Base-by-base conservation (phyloP, 2,888 invertebrate species). In the Andrena haemorrhoa region DNA sequence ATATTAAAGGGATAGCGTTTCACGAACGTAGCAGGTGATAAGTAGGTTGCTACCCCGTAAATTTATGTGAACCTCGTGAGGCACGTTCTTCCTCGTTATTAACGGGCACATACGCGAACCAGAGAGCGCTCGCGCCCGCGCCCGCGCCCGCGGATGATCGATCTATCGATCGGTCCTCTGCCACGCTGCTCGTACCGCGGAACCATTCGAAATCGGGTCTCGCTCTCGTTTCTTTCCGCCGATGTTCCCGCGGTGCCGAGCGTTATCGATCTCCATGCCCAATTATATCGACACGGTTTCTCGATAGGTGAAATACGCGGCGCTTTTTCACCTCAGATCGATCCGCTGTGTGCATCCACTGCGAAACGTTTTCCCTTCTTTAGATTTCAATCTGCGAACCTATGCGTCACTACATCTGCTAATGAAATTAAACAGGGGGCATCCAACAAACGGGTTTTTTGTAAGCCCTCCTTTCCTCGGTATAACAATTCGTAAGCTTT, bases 1-100 rank as follows among this genome's bases (percentile, higher is more conserved):
- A 87, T 86, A 86, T 84, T 79, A 83, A 83, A 86, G 82, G 80
- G 82, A 80, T 87, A 83, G 56, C 75, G 84, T 86, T 86, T 80
- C 86, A 79, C 72, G 82, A 82, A 56, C 84, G 80, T 80, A 73
- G 81, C 84, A 79, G 76, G 78, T 82, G 85, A 82, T 87, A 87
- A 87, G 85, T 85, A 82, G 85, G 77, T 83, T 83, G 79, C 85
- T 68, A 75, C 78, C 75, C 65, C 65, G 76, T 79, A 69, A 82
- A 87, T 87, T 87, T 79, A 87, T 83, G 83, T 64, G 79, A 75
- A 76, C 79, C 79, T 75, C 79, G 70, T 58, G 80, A 75, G 71
- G 31, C 75, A 66, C 76, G 80, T 72, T 80, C 80, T 63, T 82
- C 75, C 71, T 63, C 80, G 82, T 82, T 80, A 82, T 75, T 80